Evolutionary conservation across 2,113 vertebrate species (phyloP).

Genomic region (Chaetorhynchus papuensis): DNA sequence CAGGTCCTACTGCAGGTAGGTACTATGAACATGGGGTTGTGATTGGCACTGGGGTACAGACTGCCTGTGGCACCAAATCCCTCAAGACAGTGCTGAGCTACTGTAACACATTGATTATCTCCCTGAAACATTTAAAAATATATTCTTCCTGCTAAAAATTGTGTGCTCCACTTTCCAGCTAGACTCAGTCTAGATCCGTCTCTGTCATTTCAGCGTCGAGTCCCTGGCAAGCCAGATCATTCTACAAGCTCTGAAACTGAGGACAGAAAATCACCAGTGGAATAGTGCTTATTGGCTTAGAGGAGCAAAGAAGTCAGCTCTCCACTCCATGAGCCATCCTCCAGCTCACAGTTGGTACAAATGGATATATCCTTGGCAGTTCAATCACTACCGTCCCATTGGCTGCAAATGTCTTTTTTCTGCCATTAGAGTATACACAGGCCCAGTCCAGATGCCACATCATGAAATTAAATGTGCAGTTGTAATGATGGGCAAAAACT

Average conservation of each 20-base stretch:
- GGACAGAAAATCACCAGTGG: not conserved
- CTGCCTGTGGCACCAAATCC: not conserved
- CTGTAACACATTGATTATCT: not conserved
- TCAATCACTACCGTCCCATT: not conserved
- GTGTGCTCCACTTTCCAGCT: not conserved
- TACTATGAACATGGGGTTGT: not conserved
- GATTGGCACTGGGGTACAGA: not conserved
- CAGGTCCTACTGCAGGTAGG: not conserved
- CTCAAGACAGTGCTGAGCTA: not conserved
- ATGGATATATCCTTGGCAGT: not conserved
- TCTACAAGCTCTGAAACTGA: not conserved
- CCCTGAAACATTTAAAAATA: not conserved
- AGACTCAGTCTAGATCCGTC: not conserved
- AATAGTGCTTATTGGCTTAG: not conserved
- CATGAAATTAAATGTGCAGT: not conserved
- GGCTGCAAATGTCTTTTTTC: not conserved
- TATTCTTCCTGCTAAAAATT: not conserved
- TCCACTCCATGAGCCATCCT: not conserved
- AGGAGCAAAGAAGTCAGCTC: not conserved
- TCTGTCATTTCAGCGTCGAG: not conserved
- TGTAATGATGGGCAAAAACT: not conserved
- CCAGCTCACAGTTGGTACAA: not conserved
- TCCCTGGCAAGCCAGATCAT: not conserved
- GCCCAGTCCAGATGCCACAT: not conserved
- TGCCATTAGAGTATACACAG: not conserved